Evolutionary conservation across 1,140 invertebrate species (phyloP).

Genomic region (Thereuonema tuberculata): DNA sequence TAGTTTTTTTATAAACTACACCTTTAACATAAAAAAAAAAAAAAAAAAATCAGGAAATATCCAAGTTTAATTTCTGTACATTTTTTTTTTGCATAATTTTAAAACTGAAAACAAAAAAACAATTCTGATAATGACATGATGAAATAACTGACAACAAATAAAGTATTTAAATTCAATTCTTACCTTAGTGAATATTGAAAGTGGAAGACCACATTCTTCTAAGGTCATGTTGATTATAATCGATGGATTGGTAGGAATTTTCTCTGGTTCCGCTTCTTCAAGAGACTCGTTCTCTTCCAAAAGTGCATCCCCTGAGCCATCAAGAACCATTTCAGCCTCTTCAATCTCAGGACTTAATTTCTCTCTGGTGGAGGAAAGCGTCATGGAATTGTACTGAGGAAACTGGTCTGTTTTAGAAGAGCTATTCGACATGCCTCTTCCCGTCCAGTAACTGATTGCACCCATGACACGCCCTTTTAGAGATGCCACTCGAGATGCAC

Average conservation of each 20-base stretch:
- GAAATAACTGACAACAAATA: no score
- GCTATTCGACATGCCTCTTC: no score
- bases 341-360: not conserved
- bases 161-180: no score
- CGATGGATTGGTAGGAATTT: conserved; percentile 9
- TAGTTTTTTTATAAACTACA: no score
- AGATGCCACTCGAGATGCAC: conserved; percentile 17
- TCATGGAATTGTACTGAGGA: not conserved
- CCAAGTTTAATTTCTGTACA: no score
- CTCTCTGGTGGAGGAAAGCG: not conserved
- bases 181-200: conserved; percentile 74
- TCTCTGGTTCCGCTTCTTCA: no score
- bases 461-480: conserved; percentile 23
- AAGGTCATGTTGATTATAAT: conserved; percentile 19
- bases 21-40: no score
- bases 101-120: no score
- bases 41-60: no score
- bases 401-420: no score
- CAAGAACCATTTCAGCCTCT: not conserved
- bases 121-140: no score
- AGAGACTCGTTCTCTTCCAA: not conserved
- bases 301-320: not conserved
- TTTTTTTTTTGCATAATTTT: no score
- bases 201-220: conserved; percentile 65
- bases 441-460: conserved; percentile 22